These are phyloP conservation scores for Melanchra persicariae DNA, from an alignment of 2,888 invertebrate species.

Conservation along the genomic window DNA sequence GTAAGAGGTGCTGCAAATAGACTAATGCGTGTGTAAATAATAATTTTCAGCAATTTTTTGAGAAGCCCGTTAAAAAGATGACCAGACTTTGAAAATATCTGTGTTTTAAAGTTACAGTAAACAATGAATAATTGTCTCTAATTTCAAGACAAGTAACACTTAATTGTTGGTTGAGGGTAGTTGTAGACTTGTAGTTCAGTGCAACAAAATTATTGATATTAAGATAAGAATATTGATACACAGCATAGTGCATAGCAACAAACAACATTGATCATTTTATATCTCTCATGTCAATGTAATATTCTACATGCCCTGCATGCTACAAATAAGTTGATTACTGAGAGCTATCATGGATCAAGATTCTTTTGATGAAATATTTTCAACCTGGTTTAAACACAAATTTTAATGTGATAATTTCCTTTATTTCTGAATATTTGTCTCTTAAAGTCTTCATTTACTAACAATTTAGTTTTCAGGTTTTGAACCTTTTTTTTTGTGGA, in stretches of 20 bases:
- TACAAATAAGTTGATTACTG: neutral
- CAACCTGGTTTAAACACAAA: neutral
- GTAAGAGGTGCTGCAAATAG: conserved; percentile 35
- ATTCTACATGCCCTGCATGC: neutral
- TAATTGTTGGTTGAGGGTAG: conserved; percentile 20
- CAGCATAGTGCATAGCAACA: conserved; percentile 17
- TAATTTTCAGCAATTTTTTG: conserved; percentile 5
- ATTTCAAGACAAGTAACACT: no score
- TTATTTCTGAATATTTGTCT: neutral
- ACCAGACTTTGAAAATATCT: neutral
- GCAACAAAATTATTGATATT: no score
- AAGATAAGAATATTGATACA: neutral
- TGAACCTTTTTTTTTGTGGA: no score
- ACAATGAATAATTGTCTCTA: no score
- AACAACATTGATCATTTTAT: conserved; percentile 15
- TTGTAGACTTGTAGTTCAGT: neutral
- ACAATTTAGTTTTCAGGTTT: neutral
- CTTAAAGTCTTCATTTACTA: neutral
- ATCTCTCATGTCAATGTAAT: neutral
- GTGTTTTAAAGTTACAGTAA: no score
- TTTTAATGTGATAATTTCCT: neutral
- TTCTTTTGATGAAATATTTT: neutral
- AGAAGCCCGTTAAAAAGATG: neutral
- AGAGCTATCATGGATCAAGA: neutral
- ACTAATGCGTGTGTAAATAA: conserved; percentile 7